Conservation (phyloP, 2,888 invertebrate genomes). For the Hedychridium roseum region DNA sequence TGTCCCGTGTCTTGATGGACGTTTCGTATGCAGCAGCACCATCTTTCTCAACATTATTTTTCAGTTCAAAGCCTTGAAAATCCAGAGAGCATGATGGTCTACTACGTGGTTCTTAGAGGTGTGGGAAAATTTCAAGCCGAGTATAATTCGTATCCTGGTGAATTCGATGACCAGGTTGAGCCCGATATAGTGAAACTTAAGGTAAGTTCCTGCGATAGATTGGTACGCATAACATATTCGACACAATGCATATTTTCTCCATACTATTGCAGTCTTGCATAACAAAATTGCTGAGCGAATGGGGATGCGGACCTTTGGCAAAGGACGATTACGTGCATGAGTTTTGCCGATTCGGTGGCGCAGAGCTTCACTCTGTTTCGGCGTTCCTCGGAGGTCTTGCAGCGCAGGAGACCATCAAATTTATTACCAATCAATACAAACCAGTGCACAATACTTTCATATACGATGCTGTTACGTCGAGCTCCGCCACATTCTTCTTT, state of each 20-base stretch:
- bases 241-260: neutral
- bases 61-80: conserved; percentile 78
- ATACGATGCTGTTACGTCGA: conserved; percentile 92
- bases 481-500: conserved; percentile 81
- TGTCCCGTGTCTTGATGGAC: conserved; percentile 4
- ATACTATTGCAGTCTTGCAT: conserved; percentile 64
- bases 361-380: conserved; percentile 93
- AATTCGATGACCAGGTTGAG: conserved; percentile 84
- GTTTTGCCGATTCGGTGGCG: conserved; percentile 93
- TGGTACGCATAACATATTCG: neutral
- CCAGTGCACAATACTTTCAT: conserved; percentile 95
- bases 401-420: conserved; percentile 91
- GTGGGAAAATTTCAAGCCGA: conserved; percentile 89
- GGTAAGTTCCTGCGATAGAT: conserved; percentile 54
- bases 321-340: conserved; percentile 96
- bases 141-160: conserved; percentile 90
- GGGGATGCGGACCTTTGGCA: conserved; percentile 79
- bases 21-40: too few relatives aligned
- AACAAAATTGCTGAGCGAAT: conserved; percentile 81
- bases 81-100: conserved; percentile 86
- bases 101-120: conserved; percentile 90
- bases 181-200: conserved; percentile 90
- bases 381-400: conserved; percentile 92
- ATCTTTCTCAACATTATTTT: too few relatives aligned
- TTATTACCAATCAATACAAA: conserved; percentile 94